Base-by-base conservation (phyloP, 2,797 vertebrate species). In the Rachycentron canadum region DNA sequence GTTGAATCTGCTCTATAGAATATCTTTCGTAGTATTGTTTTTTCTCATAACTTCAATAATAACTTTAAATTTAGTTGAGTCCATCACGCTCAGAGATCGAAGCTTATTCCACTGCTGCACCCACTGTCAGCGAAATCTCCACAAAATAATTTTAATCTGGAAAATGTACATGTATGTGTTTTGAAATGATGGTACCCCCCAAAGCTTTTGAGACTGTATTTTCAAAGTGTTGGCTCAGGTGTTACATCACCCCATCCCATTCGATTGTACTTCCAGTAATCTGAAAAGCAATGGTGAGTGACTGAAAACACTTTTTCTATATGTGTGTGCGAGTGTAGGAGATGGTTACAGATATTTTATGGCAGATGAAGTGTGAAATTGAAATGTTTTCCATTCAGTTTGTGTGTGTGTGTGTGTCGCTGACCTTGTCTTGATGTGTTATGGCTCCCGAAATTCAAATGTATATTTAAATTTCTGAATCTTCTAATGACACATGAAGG, bases 331-430 rank as follows among this genome's bases (percentile, higher is more conserved):
- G 21, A 13, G 25, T 25, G 65, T 40, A 56, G 70, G 76, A 82
- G 73, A 75, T 61, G 63, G 73, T 56, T 71, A 62, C 69, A 50
- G 41, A 80, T 80, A 82, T 91, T 84, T 81, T 78, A 69, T 11
- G 58, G 50, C 81, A 88, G 86, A 70, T 86, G 72, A 89, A 91
- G 93, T 95, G 95, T 95, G 94, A 95, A 95, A 95, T 95, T 93
- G 91, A 90, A 94, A 90, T 63, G 71, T 91, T 89, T 79, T 52
- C 76, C 65, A 58, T 74, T 63, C 63, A 32, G 66, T 32, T 7
- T 3, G 32, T 32, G 63, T 62, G 52, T 32, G 69, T 68, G 71
- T 69, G 76, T 63, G 81, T 67, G 77, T 86, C 55, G 7, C 64
- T 78, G 81, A 86, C 86, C 90, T 89, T 72, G 78, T 76, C 77